These are phyloP conservation scores for Xiphydria camelus DNA, from an alignment of 2,888 invertebrate species.

Conservation along the genomic window DNA sequence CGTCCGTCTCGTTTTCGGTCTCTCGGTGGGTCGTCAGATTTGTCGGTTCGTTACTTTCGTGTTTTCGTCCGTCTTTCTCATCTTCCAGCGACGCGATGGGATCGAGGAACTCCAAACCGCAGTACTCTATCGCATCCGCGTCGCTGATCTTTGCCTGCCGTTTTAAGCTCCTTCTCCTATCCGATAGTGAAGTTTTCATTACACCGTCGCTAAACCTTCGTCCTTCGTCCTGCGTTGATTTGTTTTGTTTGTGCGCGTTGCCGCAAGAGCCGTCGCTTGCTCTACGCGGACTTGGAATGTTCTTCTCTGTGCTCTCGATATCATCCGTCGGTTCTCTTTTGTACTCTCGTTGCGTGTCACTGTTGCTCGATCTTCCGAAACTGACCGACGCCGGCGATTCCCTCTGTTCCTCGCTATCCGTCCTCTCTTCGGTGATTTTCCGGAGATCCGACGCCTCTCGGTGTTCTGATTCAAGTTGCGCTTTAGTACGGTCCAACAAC, in stretches of 20 bases:
- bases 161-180: conserved; percentile 39
- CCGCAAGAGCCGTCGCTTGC: conserved; percentile 38
- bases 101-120: neutral
- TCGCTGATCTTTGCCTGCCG: conserved; percentile 46
- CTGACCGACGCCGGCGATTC: conserved; percentile 6
- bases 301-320: conserved; percentile 3
- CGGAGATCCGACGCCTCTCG: neutral
- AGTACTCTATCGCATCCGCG: conserved; percentile 15
- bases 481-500: neutral
- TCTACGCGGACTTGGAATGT: conserved; percentile 24
- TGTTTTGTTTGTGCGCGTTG: conserved; percentile 10
- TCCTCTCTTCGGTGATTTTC: neutral
- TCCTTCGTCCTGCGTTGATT: conserved; percentile 22
- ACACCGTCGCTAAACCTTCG: conserved; percentile 44
- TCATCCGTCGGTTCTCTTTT: neutral
- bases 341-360: neutral
- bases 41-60: neutral
- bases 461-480: neutral
- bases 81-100: neutral
- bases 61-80: neutral
- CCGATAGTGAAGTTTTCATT: conserved; percentile 14
- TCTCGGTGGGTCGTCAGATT: neutral
- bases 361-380: conserved; percentile 1
- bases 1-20: neutral
- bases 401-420: conserved; percentile 4